Evolutionary conservation across 2,888 invertebrate genomes (phyloP).

Genomic region (Drosophila tanythrix): DNA sequence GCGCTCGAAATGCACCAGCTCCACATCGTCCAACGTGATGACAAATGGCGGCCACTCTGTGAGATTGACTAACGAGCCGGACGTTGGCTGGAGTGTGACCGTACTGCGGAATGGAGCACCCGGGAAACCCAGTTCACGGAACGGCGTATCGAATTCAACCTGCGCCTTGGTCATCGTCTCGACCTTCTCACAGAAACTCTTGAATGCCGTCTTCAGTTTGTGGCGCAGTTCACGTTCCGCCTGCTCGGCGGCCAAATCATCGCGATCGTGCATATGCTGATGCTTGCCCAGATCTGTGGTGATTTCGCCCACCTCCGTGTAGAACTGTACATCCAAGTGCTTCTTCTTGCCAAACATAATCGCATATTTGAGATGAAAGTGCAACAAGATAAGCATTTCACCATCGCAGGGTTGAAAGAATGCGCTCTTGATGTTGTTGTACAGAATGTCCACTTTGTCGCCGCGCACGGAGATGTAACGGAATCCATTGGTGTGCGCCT

Average conservation of each 20-base stretch:
- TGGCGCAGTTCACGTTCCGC: slow-evolving; percentile 98
- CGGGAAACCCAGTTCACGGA: slow-evolving; percentile 98
- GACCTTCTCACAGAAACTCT: slow-evolving; percentile 98
- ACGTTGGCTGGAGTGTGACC: slow-evolving; percentile 98
- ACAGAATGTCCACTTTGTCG: slow-evolving; percentile 99
- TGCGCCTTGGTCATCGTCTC: slow-evolving; percentile 98
- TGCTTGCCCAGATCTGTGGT: slow-evolving; percentile 99
- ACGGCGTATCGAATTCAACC: slow-evolving; percentile 99
- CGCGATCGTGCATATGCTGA: slow-evolving; percentile 99
- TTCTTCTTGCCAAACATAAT: slow-evolving; percentile 99
- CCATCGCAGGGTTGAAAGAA: slow-evolving; percentile 99
- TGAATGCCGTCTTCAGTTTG: slow-evolving; percentile 98
- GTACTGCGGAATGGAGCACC: slow-evolving; percentile 99
- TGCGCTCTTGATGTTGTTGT: slow-evolving; percentile 99
- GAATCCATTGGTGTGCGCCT: slow-evolving; percentile 98
- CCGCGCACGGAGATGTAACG: slow-evolving; percentile 99
- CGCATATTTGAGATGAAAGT: slow-evolving; percentile 99
- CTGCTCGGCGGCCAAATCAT: slow-evolving; percentile 99
- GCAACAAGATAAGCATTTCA: slow-evolving; percentile 99
- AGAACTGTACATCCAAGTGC: slow-evolving; percentile 99
- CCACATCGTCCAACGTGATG: slow-evolving; percentile 98
- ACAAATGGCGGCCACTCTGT: slow-evolving; percentile 99
- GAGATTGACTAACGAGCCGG: slow-evolving; percentile 98
- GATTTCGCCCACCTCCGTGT: slow-evolving; percentile 99
- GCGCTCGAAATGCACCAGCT: slow-evolving; percentile 99